phyloP scores from a whole-genome alignment of 2,797 vertebrate species.

The Hippopotamyrus pictus region DNA sequence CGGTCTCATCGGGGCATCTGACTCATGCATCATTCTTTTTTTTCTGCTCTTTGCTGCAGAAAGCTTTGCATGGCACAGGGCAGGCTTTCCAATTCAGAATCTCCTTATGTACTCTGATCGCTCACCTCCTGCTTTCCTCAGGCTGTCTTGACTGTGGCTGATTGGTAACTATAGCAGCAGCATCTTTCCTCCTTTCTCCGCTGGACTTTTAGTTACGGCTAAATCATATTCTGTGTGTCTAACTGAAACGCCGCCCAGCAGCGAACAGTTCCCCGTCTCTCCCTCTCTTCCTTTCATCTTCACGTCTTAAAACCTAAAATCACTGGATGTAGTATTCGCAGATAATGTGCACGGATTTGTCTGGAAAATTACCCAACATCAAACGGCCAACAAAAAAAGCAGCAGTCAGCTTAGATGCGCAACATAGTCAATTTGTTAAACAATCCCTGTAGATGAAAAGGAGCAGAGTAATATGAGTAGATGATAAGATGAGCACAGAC shows the following conservation, averaged over 20 bases:
- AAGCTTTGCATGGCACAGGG: not conserved
- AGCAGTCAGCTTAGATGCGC: not conserved
- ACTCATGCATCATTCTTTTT: not conserved
- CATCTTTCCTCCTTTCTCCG: not conserved
- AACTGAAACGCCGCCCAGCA: not conserved
- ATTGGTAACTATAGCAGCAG: not conserved
- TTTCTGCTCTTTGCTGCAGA: not conserved
- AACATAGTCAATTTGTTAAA: not conserved
- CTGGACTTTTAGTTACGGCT: not conserved
- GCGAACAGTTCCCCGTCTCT: not conserved
- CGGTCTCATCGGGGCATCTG: not conserved
- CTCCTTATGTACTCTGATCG: not conserved
- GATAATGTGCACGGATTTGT: not conserved
- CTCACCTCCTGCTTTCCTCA: not conserved
- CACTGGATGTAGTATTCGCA: not conserved
- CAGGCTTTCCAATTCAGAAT: not conserved
- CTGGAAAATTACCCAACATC: not conserved
- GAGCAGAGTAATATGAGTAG: not conserved
- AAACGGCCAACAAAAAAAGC: not conserved
- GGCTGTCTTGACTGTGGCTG: not conserved
- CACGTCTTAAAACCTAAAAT: not conserved
- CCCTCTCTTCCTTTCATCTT: not conserved
- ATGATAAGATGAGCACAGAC: not conserved
- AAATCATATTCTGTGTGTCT: not conserved
- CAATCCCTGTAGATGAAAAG: not conserved